Evolutionary conservation across 2,888 invertebrate genomes (phyloP).

Genomic region (Eupithecia subumbrata): DNA sequence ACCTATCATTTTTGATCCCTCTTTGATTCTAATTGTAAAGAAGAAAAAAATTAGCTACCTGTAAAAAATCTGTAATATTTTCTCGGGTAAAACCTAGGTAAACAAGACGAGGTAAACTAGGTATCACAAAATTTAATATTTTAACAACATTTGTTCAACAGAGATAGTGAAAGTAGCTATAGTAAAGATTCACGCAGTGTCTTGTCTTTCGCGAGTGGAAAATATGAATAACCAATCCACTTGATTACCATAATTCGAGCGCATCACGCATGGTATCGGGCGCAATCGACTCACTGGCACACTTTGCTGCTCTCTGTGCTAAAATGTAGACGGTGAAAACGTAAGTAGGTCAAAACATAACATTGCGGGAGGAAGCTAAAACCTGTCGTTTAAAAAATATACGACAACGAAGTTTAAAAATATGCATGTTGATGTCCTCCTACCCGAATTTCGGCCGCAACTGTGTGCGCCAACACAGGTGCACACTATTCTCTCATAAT

Average conservation of each 20-base stretch:
- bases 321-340: background rate
- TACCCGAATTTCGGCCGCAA: background rate
- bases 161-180: constrained; percentile 40
- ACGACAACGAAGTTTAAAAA: background rate
- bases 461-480: background rate
- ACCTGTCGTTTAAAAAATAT: background rate
- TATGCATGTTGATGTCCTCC: background rate
- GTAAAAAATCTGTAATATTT: background rate
- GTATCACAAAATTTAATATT: background rate
- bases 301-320: constrained; percentile 14
- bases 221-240: constrained; percentile 37
- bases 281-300: constrained; percentile 30
- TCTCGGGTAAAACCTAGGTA: background rate
- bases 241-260: constrained; percentile 38
- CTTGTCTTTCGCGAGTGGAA: constrained; percentile 34
- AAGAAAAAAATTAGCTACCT: background rate
- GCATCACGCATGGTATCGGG: constrained; percentile 31
- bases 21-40: background rate
- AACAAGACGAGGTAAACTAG: background rate
- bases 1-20: too few relatives aligned
- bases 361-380: background rate
- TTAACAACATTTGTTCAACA: background rate
- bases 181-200: constrained; percentile 25
- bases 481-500: background rate
- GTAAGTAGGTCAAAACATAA: constrained; percentile 1